Evolutionary conservation across 2,113 vertebrate species (phyloP).

Genomic region (Mellivora capensis): DNA sequence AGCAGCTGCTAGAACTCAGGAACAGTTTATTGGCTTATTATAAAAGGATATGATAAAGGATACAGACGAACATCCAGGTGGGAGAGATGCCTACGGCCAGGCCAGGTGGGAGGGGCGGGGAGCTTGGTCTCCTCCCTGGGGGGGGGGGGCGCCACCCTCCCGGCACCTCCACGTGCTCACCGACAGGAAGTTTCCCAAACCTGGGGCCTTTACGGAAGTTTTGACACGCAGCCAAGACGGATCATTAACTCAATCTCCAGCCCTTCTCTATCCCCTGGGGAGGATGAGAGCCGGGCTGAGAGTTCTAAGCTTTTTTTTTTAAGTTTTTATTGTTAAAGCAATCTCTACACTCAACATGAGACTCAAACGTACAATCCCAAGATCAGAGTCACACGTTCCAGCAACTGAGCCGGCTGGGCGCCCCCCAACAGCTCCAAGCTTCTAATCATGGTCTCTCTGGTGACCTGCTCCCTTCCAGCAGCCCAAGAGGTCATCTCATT

Average conservation of each 20-base stretch:
- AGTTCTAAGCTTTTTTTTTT: not conserved
- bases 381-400: not conserved
- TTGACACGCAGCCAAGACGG: not conserved
- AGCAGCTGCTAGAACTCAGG: too few species aligned
- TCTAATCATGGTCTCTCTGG: not conserved
- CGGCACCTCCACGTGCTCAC: too few species aligned
- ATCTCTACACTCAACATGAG: too few species aligned
- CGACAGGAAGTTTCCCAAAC: not conserved
- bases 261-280: not conserved
- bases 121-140: too few species aligned
- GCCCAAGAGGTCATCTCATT: not conserved
- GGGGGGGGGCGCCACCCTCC: not conserved
- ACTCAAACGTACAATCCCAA: not conserved
- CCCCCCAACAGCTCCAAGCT: not conserved
- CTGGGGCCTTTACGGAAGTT: not conserved
- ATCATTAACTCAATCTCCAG: not conserved
- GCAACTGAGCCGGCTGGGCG: not conserved
- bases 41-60: too few species aligned
- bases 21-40: too few species aligned
- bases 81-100: too few species aligned
- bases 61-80: too few species aligned
- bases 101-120: not conserved
- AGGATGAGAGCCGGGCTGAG: not conserved
- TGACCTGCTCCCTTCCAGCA: not conserved
- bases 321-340: not conserved